Base-by-base conservation (phyloP, 2,113 vertebrate genomes). In the Corydoras maculifer region DNA sequence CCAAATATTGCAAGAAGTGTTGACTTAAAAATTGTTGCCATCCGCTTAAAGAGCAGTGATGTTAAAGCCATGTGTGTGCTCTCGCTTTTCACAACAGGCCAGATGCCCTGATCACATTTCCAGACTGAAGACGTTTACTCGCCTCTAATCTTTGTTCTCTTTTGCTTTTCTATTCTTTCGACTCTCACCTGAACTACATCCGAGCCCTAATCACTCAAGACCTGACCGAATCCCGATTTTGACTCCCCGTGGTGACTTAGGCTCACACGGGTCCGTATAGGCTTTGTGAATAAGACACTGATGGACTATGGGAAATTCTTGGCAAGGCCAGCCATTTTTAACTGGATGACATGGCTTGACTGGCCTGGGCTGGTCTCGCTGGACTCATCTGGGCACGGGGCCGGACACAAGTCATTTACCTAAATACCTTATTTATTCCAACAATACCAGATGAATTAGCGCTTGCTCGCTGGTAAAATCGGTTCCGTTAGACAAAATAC, bases 321-420 rank as follows among this genome's bases (percentile, higher is more conserved):
- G 79, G 79, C 72, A 31, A 66, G 63, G 60, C 54, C 65, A 59
- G 67, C 43, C 58, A 49, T 25, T 62, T 78, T 75, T 64, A 69
- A 72, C 76, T 68, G 70, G 74, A 80, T 74, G 76, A 74, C 79
- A 76, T 55, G 53, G 66, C 65, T 68, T 80, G 74, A 66, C 78
- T 77, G 72, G 72, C 72, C 60, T 2, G 31, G 51, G 69, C 55
- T 49, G 9, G 54, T 70, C 79, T 69, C 67, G 31, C 30, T 60
- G 74, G 78, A 77, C 75, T 60, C 32, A n/a, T 64, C 58, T 70
- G 68, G 75, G 77, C 77, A 78, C 18, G 14, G 13, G 18, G 77
- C 77, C 77, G 77, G 77, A 78, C 73, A 78, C 65, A 78, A 78
- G 68, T 58, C 70, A 73, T 73, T 78, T 62, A 66, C 73, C 75